These are phyloP conservation scores for Psilopogon haemacephalus DNA, from an alignment of 2,113 vertebrate species.

Conservation along the genomic window DNA sequence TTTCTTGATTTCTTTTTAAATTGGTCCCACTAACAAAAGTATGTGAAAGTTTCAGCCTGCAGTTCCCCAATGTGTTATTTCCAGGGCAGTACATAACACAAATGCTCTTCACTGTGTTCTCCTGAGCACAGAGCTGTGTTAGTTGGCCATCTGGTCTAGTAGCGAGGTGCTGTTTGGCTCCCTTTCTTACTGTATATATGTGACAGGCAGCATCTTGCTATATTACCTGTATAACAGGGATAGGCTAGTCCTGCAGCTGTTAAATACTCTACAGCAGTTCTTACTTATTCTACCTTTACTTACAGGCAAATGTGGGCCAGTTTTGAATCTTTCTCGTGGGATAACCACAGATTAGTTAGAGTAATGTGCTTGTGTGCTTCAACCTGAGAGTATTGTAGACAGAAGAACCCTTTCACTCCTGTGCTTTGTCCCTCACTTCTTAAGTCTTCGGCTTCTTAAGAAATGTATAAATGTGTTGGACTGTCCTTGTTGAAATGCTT, in stretches of 20 bases:
- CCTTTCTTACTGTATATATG: neutral
- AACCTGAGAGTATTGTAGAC: neutral
- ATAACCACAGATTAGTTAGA: neutral
- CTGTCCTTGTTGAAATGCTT: neutral
- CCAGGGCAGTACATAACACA: accelerated
- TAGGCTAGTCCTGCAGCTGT: neutral
- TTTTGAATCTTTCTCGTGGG: neutral
- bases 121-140: accelerated
- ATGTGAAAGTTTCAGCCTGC: neutral
- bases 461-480: neutral
- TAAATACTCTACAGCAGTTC: neutral
- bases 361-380: neutral
- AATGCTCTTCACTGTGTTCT: neutral
- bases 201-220: neutral
- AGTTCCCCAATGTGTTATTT: neutral
- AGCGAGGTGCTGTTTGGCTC: neutral
- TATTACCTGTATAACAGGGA: neutral
- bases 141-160: neutral
- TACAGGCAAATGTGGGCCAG: accelerated
- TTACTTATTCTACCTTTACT: accelerated
- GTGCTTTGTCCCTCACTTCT: too few species aligned
- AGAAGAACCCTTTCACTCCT: neutral
- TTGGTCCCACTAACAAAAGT: neutral
- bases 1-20: neutral
- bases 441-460: neutral